A percentile compares a stretch with the other conserved stretches of the same genome.
phyloP scores from a whole-genome alignment of 2,888 invertebrate genomes.

The Leptinotarsa juncta region DNA sequence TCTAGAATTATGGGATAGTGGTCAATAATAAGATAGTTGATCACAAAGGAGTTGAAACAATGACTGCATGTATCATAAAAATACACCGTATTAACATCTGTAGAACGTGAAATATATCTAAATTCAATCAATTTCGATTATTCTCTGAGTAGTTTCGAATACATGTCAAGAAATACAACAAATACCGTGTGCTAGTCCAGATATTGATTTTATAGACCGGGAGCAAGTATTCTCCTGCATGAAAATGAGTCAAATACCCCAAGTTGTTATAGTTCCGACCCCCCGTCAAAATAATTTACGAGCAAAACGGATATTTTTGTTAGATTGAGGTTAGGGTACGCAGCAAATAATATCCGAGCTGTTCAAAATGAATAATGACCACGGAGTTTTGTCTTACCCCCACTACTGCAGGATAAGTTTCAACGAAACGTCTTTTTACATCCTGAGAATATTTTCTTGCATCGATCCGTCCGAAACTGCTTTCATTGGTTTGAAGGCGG shows the following conservation, averaged over 20 bases:
- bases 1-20: too few relatives aligned
- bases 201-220: conserved; percentile 28
- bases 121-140: too few relatives aligned
- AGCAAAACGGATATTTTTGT: conserved; percentile 65
- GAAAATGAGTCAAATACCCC: conserved; percentile 32
- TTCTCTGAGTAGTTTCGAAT: too few relatives aligned
- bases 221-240: conserved; percentile 26
- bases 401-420: conserved; percentile 57
- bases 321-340: conserved; percentile 64
- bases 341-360: conserved; percentile 65
- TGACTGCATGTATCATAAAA: too few relatives aligned
- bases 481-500: conserved; percentile 65
- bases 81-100: too few relatives aligned
- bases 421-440: conserved; percentile 67
- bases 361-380: conserved; percentile 66
- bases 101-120: too few relatives aligned
- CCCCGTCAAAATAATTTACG: conserved; percentile 67
- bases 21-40: too few relatives aligned
- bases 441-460: conserved; percentile 67
- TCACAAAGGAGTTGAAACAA: too few relatives aligned
- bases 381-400: conserved; percentile 62
- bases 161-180: too few relatives aligned
- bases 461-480: conserved; percentile 61
- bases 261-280: conserved; percentile 36
- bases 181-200: background rate